Conservation (phyloP, 2,888 invertebrate genomes). For the Anthophora plumipes region DNA sequence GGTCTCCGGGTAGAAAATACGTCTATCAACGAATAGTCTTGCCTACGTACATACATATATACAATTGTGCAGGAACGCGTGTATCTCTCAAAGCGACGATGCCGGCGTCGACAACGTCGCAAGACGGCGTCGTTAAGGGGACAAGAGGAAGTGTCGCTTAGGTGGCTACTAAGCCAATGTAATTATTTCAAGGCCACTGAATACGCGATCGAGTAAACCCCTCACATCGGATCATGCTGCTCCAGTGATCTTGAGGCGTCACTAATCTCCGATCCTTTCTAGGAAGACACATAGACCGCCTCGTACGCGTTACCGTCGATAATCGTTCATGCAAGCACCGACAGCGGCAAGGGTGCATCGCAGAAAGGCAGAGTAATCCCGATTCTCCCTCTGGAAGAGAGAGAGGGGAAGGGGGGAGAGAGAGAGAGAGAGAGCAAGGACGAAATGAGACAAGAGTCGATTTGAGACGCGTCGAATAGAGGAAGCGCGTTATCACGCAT, state of each 20-base stretch:
- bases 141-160: conserved; percentile 68
- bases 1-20: neutral
- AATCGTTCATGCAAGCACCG: conserved; percentile 71
- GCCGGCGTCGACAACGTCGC: conserved; percentile 60
- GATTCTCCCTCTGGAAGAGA: conserved; percentile 61
- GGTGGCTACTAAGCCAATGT: conserved; percentile 66
- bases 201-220: conserved; percentile 78
- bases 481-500: conserved; percentile 64
- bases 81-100: conserved; percentile 21
- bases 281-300: conserved; percentile 55
- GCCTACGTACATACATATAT: neutral
- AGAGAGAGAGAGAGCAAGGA: neutral
- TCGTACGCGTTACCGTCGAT: conserved; percentile 71
- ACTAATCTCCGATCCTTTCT: conserved; percentile 78
- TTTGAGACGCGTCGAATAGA: conserved; percentile 19
- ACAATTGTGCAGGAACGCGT: conserved; percentile 17
- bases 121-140: conserved; percentile 68
- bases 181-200: conserved; percentile 81
- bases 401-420: conserved; percentile 21
- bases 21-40: conserved; percentile 4
- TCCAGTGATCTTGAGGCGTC: conserved; percentile 79
- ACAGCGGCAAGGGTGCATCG: conserved; percentile 38
- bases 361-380: conserved; percentile 53
- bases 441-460: neutral
- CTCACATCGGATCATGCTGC: conserved; percentile 81